These are phyloP conservation scores for Chrysemys picta DNA, from an alignment of 2,113 vertebrate species.

Conservation along the genomic window DNA sequence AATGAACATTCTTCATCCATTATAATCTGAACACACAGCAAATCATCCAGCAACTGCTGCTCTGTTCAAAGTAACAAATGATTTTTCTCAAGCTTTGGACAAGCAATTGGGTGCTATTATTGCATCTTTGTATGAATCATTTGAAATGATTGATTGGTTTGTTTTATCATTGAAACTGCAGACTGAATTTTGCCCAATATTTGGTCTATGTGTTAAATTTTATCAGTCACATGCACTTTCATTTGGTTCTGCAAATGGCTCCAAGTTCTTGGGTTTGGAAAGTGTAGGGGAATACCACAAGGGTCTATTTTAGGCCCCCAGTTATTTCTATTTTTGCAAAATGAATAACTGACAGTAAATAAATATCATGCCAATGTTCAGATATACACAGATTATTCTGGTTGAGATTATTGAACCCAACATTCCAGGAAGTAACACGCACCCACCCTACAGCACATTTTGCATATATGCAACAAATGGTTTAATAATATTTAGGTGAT, in stretches of 20 bases:
- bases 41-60: neutral
- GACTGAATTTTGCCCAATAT: conserved; percentile 6
- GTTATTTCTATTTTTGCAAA: conserved; percentile 49
- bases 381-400: conserved; percentile 25
- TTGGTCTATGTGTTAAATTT: conserved; percentile 18
- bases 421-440: conserved; percentile 11
- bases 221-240: conserved; percentile 36
- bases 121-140: conserved; percentile 33
- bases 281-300: conserved; percentile 6
- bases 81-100: conserved; percentile 39
- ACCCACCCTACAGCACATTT: neutral
- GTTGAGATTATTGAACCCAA: neutral
- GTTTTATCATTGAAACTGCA: conserved; percentile 52
- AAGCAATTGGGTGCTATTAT: conserved; percentile 43
- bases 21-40: conserved; percentile 39
- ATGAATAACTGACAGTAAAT: conserved; percentile 36
- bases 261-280: conserved; percentile 32
- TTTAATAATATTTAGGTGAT: neutral
- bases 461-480: neutral
- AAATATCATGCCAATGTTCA: conserved; percentile 23
- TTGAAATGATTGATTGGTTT: conserved; percentile 55
- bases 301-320: conserved; percentile 36
- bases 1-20: conserved; percentile 15
- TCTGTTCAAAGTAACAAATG: conserved; percentile 15
- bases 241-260: conserved; percentile 20